Percentiles rank a stretch among this genome's conserved stretches.
These are phyloP conservation scores for Arothron firmamentum DNA, from an alignment of 2,113 vertebrate species.

Conservation along the genomic window DNA sequence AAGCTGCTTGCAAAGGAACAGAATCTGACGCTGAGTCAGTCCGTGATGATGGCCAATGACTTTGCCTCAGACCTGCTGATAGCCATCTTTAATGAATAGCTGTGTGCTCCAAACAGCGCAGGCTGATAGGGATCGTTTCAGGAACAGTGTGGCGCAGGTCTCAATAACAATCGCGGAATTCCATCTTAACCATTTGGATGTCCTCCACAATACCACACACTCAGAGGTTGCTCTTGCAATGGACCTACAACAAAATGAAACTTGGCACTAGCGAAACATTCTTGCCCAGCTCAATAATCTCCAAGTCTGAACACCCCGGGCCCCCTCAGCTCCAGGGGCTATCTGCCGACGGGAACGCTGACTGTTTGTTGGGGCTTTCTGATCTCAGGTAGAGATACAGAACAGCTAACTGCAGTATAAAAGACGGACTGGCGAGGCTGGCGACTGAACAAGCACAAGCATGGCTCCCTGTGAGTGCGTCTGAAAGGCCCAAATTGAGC, in stretches of 20 bases:
- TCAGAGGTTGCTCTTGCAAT: conserved; percentile 74
- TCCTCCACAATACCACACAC: conserved; percentile 82
- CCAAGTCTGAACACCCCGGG: conserved; percentile 44
- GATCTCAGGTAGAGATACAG: conserved; percentile 74
- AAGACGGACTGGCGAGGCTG: conserved; percentile 48
- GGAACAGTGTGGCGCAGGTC: conserved; percentile 74
- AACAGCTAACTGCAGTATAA: conserved; percentile 38
- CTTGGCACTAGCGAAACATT: conserved; percentile 66
- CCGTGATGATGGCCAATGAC: conserved; percentile 55
- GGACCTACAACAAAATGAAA: conserved; percentile 77
- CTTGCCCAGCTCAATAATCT: conserved; percentile 54
- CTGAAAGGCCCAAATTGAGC: conserved; percentile 71
- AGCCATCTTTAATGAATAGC: conserved; percentile 81
- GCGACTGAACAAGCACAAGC: conserved; percentile 43
- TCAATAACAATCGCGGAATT: conserved; percentile 77
- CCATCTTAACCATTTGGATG: conserved; percentile 79
- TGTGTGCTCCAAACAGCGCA: conserved; percentile 70
- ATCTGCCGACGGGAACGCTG: conserved; percentile 59
- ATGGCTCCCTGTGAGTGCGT: conserved; percentile 60
- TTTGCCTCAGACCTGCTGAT: conserved; percentile 56
- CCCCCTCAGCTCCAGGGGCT: conserved; percentile 45
- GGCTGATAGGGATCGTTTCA: conserved; percentile 75
- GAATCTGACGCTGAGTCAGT: conserved; percentile 14
- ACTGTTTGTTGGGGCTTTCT: conserved; percentile 64
- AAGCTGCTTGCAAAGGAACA: conserved; percentile 50